Evolutionary conservation across 2,113 vertebrate genomes (phyloP).

Genomic region (Gymnorhina tibicen): DNA sequence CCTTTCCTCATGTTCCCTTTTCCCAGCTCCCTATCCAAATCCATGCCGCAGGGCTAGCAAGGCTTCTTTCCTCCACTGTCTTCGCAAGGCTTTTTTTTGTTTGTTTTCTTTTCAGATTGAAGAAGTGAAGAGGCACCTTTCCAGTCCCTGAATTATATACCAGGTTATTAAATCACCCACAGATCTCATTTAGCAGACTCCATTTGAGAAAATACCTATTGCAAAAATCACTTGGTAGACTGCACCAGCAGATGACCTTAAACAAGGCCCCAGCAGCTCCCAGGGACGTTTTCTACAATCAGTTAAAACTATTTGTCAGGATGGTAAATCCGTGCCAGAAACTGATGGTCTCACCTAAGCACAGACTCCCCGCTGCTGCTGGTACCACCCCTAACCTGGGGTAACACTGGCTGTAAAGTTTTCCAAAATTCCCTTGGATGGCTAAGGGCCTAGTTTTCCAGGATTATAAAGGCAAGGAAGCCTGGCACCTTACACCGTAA

Average conservation of each 20-base stretch:
- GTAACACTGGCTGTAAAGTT: not conserved
- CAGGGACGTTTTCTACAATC: not conserved
- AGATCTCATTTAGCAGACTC: not conserved
- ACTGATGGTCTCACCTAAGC: not conserved
- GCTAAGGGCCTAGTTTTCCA: not conserved
- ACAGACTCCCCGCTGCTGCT: not conserved
- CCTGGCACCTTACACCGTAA: not conserved
- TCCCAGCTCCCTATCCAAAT: not conserved
- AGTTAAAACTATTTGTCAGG: not conserved
- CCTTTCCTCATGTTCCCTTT: not conserved
- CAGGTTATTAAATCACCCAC: not conserved
- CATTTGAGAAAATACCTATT: not conserved
- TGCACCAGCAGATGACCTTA: not conserved
- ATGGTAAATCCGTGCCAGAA: not conserved
- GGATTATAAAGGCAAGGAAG: not conserved
- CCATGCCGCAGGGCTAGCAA: not conserved
- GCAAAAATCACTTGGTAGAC: not conserved
- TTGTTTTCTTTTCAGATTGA: not conserved
- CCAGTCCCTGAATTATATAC: not conserved
- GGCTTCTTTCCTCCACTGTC: not conserved
- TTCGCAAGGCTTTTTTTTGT: not conserved
- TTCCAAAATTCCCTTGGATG: not conserved
- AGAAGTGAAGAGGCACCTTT: not conserved
- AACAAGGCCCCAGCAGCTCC: not conserved
- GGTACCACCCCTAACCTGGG: not conserved